phyloP scores from a whole-genome alignment of 2,797 vertebrate genomes.

The Lemur catta region DNA sequence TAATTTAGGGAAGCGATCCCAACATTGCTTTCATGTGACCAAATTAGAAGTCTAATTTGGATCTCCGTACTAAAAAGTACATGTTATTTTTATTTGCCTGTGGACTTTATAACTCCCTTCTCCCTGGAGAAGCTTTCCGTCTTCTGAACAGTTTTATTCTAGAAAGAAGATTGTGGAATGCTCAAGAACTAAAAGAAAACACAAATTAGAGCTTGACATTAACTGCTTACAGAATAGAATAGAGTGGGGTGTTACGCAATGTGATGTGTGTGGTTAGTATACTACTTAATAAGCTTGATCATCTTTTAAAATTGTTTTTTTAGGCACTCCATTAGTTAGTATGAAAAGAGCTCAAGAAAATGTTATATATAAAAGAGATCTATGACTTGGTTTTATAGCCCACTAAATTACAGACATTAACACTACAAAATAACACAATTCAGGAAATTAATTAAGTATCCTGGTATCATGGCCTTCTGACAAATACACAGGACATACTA shows the following conservation, averaged over 20 bases:
- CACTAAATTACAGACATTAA: conserved; percentile 45
- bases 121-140: neutral
- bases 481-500: conserved; percentile 23
- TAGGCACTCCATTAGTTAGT: neutral
- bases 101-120: neutral
- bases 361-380: neutral
- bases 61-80: neutral
- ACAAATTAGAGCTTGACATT: neutral
- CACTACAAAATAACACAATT: neutral
- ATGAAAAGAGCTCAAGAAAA: conserved; percentile 26
- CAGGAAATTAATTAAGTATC: neutral
- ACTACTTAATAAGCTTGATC: neutral
- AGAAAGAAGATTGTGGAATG: neutral
- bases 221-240: neutral
- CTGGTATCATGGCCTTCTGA: neutral
- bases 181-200: conserved; percentile 19
- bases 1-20: neutral
- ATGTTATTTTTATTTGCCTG: conserved; percentile 43
- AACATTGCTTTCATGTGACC: conserved; percentile 21
- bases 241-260: too few species aligned
- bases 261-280: neutral
- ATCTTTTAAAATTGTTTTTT: conserved; percentile 19
- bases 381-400: neutral
- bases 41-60: conserved; percentile 51
- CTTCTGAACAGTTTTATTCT: conserved; percentile 39